Conservation (phyloP, 2,797 vertebrate genomes). For the Dryobates pubescens region DNA sequence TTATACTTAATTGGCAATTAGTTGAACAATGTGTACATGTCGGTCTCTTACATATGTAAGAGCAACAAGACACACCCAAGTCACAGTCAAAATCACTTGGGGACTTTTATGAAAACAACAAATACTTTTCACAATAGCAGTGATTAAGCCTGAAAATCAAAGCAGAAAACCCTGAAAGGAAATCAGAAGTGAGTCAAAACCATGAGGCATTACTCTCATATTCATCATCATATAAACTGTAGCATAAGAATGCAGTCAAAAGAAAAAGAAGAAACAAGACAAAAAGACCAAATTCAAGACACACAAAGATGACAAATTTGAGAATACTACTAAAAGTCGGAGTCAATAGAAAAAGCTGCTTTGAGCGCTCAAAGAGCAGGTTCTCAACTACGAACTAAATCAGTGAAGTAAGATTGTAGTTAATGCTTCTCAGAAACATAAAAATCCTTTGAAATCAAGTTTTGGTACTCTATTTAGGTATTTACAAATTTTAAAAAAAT, state of each 20-base stretch:
- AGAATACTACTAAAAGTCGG: neutral
- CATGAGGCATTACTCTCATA: neutral
- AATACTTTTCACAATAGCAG: neutral
- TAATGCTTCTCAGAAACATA: neutral
- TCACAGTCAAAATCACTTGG: neutral
- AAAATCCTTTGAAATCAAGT: neutral
- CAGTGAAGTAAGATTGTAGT: neutral
- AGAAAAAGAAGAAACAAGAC: neutral
- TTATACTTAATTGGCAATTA: neutral
- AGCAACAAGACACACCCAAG: neutral
- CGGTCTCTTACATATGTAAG: neutral
- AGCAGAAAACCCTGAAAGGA: neutral
- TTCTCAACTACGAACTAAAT: neutral
- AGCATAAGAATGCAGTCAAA: neutral
- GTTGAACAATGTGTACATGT: neutral
- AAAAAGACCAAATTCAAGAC: neutral
- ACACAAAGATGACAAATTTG: neutral
- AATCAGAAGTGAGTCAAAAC: slow-evolving; percentile 25
- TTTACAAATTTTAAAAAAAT: neutral
- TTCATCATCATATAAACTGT: neutral
- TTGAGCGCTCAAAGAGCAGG: neutral
- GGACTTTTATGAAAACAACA: neutral
- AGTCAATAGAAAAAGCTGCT: neutral
- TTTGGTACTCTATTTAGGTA: neutral
- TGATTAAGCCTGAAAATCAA: neutral